Conservation (phyloP, 1,140 invertebrate species). For the Macrobrachium rosenbergii region DNA sequence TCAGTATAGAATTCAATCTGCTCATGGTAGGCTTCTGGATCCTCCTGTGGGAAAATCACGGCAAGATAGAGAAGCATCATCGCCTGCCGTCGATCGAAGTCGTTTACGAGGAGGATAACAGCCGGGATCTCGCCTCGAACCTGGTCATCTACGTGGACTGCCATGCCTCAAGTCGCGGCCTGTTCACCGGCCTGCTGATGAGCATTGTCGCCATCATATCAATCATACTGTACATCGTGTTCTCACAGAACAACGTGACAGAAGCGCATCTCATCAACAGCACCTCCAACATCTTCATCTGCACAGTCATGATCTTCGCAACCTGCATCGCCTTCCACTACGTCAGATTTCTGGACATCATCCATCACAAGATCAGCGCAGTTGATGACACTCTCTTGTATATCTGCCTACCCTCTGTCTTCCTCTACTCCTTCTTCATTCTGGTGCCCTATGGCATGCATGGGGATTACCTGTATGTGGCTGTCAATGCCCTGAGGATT, state of each 20-base stretch:
- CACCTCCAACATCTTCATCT: constrained; percentile 70
- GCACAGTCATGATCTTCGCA: constrained; percentile 73
- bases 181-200: constrained; percentile 79
- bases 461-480: constrained; percentile 71
- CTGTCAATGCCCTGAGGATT: constrained; percentile 74
- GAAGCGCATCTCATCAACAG: constrained; percentile 40
- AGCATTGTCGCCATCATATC: constrained; percentile 77
- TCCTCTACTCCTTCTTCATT: constrained; percentile 78
- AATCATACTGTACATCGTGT: constrained; percentile 80
- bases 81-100: constrained; percentile 65
- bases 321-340: constrained; percentile 71
- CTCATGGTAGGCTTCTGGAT: constrained; percentile 81
- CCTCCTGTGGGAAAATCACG: constrained; percentile 81
- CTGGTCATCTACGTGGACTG: constrained; percentile 75
- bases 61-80: constrained; percentile 71
- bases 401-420: constrained; percentile 81
- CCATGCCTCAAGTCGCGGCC: constrained; percentile 79
- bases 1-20: constrained; percentile 82
- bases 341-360: constrained; percentile 72
- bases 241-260: constrained; percentile 73
- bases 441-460: constrained; percentile 76
- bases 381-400: constrained; percentile 80
- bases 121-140: constrained; percentile 63
- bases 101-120: constrained; percentile 66
- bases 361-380: constrained; percentile 77